These are phyloP conservation scores for Probosciger aterrimus DNA, from an alignment of 2,113 vertebrate species.

Conservation along the genomic window DNA sequence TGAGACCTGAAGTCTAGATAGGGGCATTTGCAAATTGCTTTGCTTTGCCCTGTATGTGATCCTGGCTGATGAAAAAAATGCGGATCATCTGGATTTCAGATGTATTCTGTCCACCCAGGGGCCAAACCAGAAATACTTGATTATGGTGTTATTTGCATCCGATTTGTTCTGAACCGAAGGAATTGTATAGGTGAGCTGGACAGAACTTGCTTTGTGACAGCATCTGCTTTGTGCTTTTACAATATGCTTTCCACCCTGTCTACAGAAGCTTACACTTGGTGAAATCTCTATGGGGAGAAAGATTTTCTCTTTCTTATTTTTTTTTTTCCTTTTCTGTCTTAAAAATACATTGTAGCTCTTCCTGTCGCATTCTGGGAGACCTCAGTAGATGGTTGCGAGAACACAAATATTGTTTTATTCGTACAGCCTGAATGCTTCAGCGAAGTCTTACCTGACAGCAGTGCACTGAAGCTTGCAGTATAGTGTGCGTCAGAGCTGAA, in stretches of 20 bases:
- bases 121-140: constrained; percentile 45
- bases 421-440: not conserved
- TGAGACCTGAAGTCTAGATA: not conserved
- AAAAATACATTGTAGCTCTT: not conserved
- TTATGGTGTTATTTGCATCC: not conserved
- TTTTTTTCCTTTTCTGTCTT: not conserved
- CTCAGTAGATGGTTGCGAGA: not conserved
- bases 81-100: constrained; percentile 22
- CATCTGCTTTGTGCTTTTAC: not conserved
- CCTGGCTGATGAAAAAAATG: constrained; percentile 14
- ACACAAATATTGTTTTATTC: constrained; percentile 6
- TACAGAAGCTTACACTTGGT: not conserved
- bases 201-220: not conserved
- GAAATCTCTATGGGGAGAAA: not conserved
- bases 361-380: not conserved
- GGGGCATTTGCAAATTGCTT: not conserved
- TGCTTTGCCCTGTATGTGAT: not conserved
- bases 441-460: not conserved
- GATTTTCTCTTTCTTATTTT: not conserved
- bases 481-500: not conserved
- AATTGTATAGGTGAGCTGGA: not conserved
- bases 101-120: not conserved
- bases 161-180: not conserved
- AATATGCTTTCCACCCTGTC: not conserved
- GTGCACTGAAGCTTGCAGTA: not conserved